Evolutionary conservation across 2,797 vertebrate species (phyloP), one percentile per base, ranked within the genome.

Genomic region (Amblyopsis hoosieri): DNA sequence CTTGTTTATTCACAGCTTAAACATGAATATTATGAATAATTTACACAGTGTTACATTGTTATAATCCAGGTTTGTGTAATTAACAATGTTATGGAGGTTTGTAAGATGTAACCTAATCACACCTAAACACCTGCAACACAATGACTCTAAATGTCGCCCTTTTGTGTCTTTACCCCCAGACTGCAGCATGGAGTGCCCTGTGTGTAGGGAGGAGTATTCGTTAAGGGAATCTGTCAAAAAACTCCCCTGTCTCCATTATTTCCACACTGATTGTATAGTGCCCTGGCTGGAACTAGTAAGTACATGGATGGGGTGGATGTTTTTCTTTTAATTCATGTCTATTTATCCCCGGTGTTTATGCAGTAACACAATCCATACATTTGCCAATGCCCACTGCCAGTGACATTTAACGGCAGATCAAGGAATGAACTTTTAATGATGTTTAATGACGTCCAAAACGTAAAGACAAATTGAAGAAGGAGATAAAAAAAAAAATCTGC

Each of bases 281-380:
- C 96, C 95, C 0, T 98, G 96, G 96, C 83, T 97, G 64, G 94
- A 99, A 76, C 88, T 97, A 95, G 96, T 98, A 80, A 94, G 94
- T 57, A 72, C 0, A 2, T 55, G 54, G 54, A 57, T 33, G 57
- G 52, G 63, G 19, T 12, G 53, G 19, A 54, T 5, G 47, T 53
- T 19, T 66, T 69, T 74, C 9, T 51, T 60, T 53, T n/a, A 45
- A 17, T 42, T 8, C 9, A 42, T 42, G 6, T 42, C 37, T 7
- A 42, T 42, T 7, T 9, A 42, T 42, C 37, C 37, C 37, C 37
- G 9, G 37, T 9, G 3, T 23, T 23, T 23, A 23, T 23, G 23
- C 23, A 23, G 23, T 23, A 23, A 23, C 23, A 23, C 23, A 42
- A 42, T 7, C 37, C 37, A 42, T 42, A 42, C 8, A 42, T 42